Evolutionary conservation across 2,113 vertebrate species (phyloP).

Genomic region (Xiphophorus maculatus): DNA sequence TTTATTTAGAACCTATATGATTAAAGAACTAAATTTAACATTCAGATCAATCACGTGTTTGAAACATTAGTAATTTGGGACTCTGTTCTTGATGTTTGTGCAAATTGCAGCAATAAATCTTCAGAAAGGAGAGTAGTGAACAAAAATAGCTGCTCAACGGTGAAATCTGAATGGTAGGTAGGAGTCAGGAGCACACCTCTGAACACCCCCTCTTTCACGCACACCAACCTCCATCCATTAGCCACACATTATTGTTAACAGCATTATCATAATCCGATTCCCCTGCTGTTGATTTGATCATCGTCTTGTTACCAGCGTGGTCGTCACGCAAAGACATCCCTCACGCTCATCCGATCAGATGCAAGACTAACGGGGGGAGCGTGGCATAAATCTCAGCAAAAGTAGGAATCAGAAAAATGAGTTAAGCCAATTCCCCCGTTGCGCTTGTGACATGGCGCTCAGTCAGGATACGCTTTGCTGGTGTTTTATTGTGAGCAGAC

Average conservation of each 20-base stretch:
- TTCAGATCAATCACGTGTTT: neutral
- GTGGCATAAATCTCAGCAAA: constrained; percentile 65
- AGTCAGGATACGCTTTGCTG: constrained; percentile 3
- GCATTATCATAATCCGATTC: constrained; percentile 80
- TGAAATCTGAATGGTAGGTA: constrained; percentile 34
- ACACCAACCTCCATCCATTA: constrained; percentile 73
- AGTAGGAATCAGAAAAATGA: constrained; percentile 54
- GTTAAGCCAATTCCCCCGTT: constrained; percentile 52
- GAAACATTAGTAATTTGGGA: neutral
- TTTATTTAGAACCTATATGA: neutral
- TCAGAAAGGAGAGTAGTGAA: neutral
- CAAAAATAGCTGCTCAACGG: neutral
- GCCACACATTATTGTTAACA: constrained; percentile 80
- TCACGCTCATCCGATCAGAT: constrained; percentile 67
- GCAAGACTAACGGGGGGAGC: constrained; percentile 48
- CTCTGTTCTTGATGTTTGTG: neutral
- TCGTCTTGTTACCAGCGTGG: constrained; percentile 76
- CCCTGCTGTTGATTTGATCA: constrained; percentile 76
- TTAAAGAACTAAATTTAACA: neutral
- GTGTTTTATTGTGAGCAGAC: constrained; percentile 23
- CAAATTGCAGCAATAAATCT: neutral
- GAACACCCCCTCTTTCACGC: constrained; percentile 62
- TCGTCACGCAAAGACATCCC: constrained; percentile 73
- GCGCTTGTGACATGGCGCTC: constrained; percentile 26
- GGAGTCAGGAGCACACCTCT: constrained; percentile 48